Base-by-base conservation (phyloP, 2,113 vertebrate species). In the Mesocricetus auratus region DNA sequence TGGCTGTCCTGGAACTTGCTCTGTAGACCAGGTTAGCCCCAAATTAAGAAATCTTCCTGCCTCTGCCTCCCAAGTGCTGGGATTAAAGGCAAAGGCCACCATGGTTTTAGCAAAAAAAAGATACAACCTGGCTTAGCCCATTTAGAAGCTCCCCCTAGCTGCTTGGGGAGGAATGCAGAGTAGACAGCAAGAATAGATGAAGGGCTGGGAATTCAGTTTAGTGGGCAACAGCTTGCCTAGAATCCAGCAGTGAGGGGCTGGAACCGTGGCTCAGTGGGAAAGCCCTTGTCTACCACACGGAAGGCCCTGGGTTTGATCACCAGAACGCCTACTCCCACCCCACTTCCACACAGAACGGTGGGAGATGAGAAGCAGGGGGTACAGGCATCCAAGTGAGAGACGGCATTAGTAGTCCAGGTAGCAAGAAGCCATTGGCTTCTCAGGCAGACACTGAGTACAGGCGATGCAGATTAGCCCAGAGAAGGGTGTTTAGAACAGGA, bases 61-160 rank as follows among this genome's bases (percentile, higher is more conserved):
- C 39, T 85, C 58, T 64, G 58, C 26, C 16, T 85, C 26, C 58
- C 24, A 31, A 31, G 39, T 85, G n/a, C 39, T 64, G 58, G 26
- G 39, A 45, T 85, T 85, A 85, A 85, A 85, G 81, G 78, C 33
- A n/a, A 33, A 36, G 56, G 58, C 15, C 24, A 45, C 81, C 39
- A 31, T 42, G 64, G 21, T 94, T 93, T 95, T 69, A 88, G 90
- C 17, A 45, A 21, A 64, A 83, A 60, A 86, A 83, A 94, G 93
- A 74, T 39, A 50, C 73, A 92, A 62, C n/a, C 60, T 93, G 66
- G 86, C 31, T 45, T 22, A 62, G 56, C 21, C 21, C 56, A 58
- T 93, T 66, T 39, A 42, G 95, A 95, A 74, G 86, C 82, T 83
- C 47, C 86, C 82, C 56, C 78, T 96, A 83, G 83, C 89, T 95